Evolutionary conservation across 2,888 invertebrate species (phyloP).

Genomic region (Apomyelois bistriatella): DNA sequence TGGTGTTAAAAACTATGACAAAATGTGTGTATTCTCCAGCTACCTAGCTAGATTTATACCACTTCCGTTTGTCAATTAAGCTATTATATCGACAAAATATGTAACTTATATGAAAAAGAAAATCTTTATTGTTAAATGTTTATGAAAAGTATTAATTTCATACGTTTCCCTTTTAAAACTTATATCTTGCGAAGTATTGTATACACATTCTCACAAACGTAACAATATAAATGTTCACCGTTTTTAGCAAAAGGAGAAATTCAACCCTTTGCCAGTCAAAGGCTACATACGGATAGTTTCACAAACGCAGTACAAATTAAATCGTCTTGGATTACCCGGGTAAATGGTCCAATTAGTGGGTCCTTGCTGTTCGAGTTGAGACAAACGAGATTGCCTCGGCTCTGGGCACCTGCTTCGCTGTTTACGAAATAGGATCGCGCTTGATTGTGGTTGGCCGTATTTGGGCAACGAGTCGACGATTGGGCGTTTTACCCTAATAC

Average conservation of each 20-base stretch:
- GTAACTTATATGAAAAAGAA: no score
- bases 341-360: conserved; percentile 72
- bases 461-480: conserved; percentile 11
- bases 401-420: conserved; percentile 56
- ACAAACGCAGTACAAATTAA: conserved; percentile 59
- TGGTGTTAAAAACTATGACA: no score
- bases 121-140: no score
- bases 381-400: conserved; percentile 66
- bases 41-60: no score
- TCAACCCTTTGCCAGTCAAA: conserved; percentile 5
- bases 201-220: neutral
- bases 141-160: neutral
- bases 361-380: conserved; percentile 46
- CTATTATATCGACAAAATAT: no score
- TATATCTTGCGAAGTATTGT: neutral
- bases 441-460: conserved; percentile 43
- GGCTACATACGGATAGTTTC: conserved; percentile 9
- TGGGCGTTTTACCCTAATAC: conserved; percentile 11
- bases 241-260: neutral
- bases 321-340: conserved; percentile 68
- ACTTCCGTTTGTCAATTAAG: no score
- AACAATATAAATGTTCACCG: neutral
- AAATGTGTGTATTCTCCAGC: no score
- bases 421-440: conserved; percentile 44
- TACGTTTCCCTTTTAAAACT: neutral